Base-by-base conservation (phyloP, 2,113 vertebrate species). In the Ibidorhyncha struthersii region DNA sequence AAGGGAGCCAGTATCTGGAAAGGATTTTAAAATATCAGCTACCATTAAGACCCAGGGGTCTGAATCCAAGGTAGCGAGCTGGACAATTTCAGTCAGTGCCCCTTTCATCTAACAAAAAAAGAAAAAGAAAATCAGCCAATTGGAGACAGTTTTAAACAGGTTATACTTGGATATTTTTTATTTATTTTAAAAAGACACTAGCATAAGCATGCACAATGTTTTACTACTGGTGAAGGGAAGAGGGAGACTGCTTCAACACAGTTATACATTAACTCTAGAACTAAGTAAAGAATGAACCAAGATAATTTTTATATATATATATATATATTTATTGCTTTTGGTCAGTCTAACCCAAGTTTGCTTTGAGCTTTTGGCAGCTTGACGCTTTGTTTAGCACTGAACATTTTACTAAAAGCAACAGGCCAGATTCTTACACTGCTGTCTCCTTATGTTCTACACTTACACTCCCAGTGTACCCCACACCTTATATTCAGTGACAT, bases 31-130 rank as follows among this genome's bases (percentile, higher is more conserved):
- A 96, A 99, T 99, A 97, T 99, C 99, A 6, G 99, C 99, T 47
- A 99, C 99, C 99, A 99, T 99, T 96, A 99, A 98, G 89, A 99
- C 99, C 99, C 99, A 99, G 85, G 99, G 99, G 97, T 99, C 99
- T 4, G 99, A 99, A 98, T 99, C 99, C 98, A 99, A 98, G 10
- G 99, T 98, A 78, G 99, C 99, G 58, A 99, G 98, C 98, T 99
- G 99, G 98, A 99, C 99, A 91, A 99, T 99, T 97, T 99, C 99
- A 12, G 99, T 99, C 96, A 99, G 98, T 65, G 99, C 99, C 19
- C 98, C 99, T 97, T 99, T 99, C 99, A 99, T 99, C 99, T 99
- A 97, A 45, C 62, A 96, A 94, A 92, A 95, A 96, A 97, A 92
- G 87, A 95, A 87, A 97, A 92, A 97, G 87, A 96, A 97, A 96